Percentiles rank a stretch among this genome's conserved stretches.
phyloP scores from a whole-genome alignment of 1,140 invertebrate species.

The Ips typographus region DNA sequence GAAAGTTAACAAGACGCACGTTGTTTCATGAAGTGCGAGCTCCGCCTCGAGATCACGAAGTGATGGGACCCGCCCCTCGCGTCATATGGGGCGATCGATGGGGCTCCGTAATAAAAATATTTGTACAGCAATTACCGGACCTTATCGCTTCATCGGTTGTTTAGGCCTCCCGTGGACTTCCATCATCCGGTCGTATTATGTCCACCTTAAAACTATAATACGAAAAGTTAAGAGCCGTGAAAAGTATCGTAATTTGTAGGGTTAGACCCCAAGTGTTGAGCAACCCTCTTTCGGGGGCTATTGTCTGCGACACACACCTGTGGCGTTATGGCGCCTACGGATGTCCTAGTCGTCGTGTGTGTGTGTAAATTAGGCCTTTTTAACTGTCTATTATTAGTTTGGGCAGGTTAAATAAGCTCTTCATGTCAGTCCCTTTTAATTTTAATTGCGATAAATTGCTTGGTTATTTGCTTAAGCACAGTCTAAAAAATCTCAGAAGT shows the following conservation, averaged over 20 bases:
- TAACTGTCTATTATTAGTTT: constrained; percentile 26
- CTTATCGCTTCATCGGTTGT: constrained; percentile 24
- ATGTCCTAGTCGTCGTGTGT: constrained; percentile 12
- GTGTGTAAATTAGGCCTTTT: constrained; percentile 24
- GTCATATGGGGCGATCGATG: constrained; percentile 48
- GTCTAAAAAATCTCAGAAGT: no score
- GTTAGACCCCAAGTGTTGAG: constrained; percentile 7
- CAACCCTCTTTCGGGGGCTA: constrained; percentile 10
- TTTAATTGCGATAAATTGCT: constrained; percentile 10
- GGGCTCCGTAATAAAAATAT: constrained; percentile 46
- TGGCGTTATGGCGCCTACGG: constrained; percentile 22
- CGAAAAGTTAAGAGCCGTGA: constrained; percentile 3
- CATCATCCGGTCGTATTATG: neutral
- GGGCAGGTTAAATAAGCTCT: constrained; percentile 18
- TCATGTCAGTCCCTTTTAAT: constrained; percentile 16
- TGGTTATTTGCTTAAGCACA: neutral
- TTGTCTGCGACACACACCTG: constrained; percentile 23
- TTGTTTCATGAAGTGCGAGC: constrained; percentile 48
- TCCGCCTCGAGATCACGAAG: constrained; percentile 45
- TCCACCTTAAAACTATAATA: neutral
- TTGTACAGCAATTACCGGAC: constrained; percentile 46
- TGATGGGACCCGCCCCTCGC: constrained; percentile 40
- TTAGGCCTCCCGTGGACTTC: constrained; percentile 14
- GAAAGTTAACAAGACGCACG: constrained; percentile 51
- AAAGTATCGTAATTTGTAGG: constrained; percentile 18